These are phyloP conservation scores for Podarcis cretensis DNA, from an alignment of 2,113 vertebrate species.

Conservation along the genomic window DNA sequence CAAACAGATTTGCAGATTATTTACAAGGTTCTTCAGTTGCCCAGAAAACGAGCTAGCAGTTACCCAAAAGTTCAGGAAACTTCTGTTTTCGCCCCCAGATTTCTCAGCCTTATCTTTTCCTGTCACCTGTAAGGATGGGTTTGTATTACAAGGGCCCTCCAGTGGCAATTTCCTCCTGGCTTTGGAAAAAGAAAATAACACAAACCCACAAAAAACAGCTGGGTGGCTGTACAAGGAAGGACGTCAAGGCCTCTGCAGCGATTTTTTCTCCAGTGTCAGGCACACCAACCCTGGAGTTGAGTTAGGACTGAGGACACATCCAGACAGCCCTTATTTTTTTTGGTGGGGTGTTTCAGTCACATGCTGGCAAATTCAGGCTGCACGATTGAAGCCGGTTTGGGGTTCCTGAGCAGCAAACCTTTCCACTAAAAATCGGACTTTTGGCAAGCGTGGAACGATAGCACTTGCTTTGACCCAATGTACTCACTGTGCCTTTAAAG, in stretches of 20 bases:
- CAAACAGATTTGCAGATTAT: not conserved
- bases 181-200: not conserved
- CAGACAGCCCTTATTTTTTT: too few relatives aligned
- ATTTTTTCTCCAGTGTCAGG: not conserved
- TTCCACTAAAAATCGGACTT: too few relatives aligned
- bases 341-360: too few relatives aligned
- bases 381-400: too few relatives aligned
- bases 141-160: not conserved
- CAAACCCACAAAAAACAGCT: too few relatives aligned
- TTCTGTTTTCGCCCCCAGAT: not conserved
- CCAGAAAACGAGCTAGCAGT: not conserved
- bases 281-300: not conserved
- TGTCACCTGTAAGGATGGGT: slow-evolving; percentile 17
- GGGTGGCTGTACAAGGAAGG: not conserved
- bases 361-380: too few relatives aligned
- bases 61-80: not conserved
- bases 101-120: slow-evolving; percentile 30
- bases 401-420: too few relatives aligned
- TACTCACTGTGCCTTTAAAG: too few relatives aligned
- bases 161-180: not conserved
- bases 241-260: not conserved
- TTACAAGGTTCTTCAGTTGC: not conserved
- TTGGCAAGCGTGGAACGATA: too few relatives aligned
- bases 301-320: too few relatives aligned
- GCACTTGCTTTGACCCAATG: too few relatives aligned